Evolutionary conservation across 1,140 invertebrate genomes (phyloP), one percentile per base, ranked within the genome.

Genomic region (Drosophila triauraria): DNA sequence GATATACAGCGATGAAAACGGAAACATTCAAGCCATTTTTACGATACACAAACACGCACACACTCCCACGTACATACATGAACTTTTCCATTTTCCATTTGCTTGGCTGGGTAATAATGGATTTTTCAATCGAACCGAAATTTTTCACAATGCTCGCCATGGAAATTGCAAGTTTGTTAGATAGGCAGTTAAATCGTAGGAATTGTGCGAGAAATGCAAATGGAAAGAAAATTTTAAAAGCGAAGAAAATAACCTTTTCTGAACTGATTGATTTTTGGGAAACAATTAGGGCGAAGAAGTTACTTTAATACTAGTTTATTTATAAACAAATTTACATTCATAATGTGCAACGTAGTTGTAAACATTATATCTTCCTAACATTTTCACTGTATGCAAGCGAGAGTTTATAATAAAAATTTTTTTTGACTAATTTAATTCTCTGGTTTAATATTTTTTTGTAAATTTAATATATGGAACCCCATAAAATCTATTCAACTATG

Each of bases 21-120:
- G 65, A 69, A 69, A 71, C 35, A 57, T 71, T 71, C 51, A 32
- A 56, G 67, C 10, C 46, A 70, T 70, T 70, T 67, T 70, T 43
- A 70, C 67, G 27, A 44, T 38, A 47, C 46, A 43, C 27, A 65
- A n/a, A n/a, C 42, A 59, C 7, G 20, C 46, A 40, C 12, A 32
- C 23, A 25, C 13, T 12, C 20, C 10, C 17, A 61, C 6, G 2
- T 17, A 17, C 17, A 10, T 40, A 13, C 23, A 20, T 54, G 30
- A 30, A 70, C 68, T 68, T 70, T 70, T 17, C 47, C 48, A 46
- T 70, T 65, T 70, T 70, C 51, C n/a, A 30, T 60, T 71, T 60
- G 53, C 69, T 71, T 72, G 53, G 69, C 46, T 71, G 44, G n/a
- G 46, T 72, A 72, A 72, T 59, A 72, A 72, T 59, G 53, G 69